Evolutionary conservation across 2,888 invertebrate species (phyloP).

Genomic region (Lucinisca nassula): DNA sequence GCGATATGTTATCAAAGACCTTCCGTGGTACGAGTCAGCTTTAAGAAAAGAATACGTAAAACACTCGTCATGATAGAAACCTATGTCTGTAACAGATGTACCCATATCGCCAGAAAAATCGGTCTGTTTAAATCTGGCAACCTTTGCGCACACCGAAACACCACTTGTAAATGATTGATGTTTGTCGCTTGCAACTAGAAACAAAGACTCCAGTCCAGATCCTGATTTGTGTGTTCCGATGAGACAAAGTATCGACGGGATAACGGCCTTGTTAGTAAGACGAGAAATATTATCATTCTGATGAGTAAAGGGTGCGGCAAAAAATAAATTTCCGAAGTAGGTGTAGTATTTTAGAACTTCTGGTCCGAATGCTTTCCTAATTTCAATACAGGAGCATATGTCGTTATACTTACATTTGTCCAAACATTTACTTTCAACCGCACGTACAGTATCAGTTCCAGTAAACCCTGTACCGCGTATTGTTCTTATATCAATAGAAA

Average conservation of each 20-base stretch:
- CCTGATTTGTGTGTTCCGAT: neutral
- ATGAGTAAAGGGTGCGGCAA: neutral
- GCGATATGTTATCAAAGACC: neutral
- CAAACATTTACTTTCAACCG: neutral
- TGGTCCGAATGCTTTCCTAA: neutral
- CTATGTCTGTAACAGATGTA: neutral
- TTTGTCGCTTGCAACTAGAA: neutral
- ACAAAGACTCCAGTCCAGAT: neutral
- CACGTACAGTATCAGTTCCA: neutral
- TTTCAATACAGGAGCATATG: neutral
- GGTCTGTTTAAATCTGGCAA: neutral
- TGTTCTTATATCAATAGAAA: neutral
- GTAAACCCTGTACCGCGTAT: neutral
- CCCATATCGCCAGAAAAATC: neutral
- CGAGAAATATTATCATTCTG: neutral
- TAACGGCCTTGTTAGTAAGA: neutral
- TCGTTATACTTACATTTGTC: neutral
- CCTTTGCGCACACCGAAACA: neutral
- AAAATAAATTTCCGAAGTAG: neutral
- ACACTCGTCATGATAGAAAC: neutral
- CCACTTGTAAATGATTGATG: neutral
- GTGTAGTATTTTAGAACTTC: neutral
- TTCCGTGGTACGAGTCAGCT: neutral
- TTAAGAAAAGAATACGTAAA: neutral
- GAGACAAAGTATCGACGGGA: neutral